Conservation (phyloP, 2,797 vertebrate species). For the Sarcoramphus papa region DNA sequence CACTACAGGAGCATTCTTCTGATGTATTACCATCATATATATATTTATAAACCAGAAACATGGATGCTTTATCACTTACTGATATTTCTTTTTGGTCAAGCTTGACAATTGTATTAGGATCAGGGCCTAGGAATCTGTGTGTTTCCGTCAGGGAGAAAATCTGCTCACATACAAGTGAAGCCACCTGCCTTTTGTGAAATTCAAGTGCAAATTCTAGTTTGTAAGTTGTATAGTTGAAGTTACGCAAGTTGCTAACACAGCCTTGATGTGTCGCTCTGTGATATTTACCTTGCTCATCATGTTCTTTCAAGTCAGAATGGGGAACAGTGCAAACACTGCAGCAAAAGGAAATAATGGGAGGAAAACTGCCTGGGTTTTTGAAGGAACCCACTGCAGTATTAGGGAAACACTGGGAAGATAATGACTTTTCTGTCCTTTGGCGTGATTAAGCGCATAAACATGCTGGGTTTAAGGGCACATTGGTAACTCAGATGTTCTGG, state of each 20-base stretch:
- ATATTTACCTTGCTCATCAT: background rate
- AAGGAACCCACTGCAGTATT: background rate
- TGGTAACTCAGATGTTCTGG: background rate
- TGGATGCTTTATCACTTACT: background rate
- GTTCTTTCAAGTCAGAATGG: background rate
- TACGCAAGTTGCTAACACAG: background rate
- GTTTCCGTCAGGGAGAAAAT: background rate
- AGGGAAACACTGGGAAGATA: background rate
- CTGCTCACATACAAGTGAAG: background rate
- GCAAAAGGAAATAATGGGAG: background rate
- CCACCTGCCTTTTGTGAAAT: background rate
- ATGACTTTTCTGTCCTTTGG: background rate
- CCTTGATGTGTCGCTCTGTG: background rate
- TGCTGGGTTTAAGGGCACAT: background rate
- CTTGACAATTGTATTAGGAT: background rate
- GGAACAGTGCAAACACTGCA: background rate
- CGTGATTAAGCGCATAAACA: constrained; percentile 4
- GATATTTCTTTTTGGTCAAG: background rate
- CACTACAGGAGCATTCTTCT: background rate
- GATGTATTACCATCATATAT: background rate
- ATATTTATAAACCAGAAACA: background rate
- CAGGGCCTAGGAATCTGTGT: background rate
- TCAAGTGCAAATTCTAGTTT: background rate
- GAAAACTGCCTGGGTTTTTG: background rate
- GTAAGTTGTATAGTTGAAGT: background rate